phyloP scores from a whole-genome alignment of 2,888 invertebrate species.

The Acleris laterana region DNA sequence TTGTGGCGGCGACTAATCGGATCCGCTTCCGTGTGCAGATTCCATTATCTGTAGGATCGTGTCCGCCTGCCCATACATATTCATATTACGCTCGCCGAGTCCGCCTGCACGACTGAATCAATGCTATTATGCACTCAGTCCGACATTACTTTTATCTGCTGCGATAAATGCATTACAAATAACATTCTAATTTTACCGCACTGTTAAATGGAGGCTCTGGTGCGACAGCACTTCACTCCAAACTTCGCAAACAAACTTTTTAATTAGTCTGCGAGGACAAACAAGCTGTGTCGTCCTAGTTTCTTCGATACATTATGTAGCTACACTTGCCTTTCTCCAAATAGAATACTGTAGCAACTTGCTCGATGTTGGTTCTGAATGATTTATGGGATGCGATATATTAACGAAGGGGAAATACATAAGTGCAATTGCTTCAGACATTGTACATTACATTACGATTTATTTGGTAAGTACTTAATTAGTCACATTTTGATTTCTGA shows the following conservation, averaged over 20 bases:
- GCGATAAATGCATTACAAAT: slow-evolving; percentile 41
- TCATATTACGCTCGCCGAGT: slow-evolving; percentile 65
- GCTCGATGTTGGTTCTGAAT: slow-evolving; percentile 44
- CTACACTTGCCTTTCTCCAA: slow-evolving; percentile 58
- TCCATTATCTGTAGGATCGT: slow-evolving; percentile 77
- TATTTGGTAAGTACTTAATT: not conserved
- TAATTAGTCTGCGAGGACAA: slow-evolving; percentile 83
- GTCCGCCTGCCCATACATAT: slow-evolving; percentile 75
- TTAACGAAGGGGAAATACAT: slow-evolving; percentile 19
- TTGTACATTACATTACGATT: not conserved
- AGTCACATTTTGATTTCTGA: not conserved
- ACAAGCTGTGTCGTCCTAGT: slow-evolving; percentile 78
- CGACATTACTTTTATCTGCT: slow-evolving; percentile 35
- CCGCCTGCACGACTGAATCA: slow-evolving; percentile 58
- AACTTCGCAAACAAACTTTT: slow-evolving; percentile 81
- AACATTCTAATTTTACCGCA: slow-evolving; percentile 64
- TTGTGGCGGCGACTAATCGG: slow-evolving; percentile 73
- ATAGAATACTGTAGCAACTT: slow-evolving; percentile 51
- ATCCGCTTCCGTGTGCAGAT: slow-evolving; percentile 76
- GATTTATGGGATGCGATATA: slow-evolving; percentile 33
- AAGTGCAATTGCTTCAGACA: slow-evolving; percentile 13
- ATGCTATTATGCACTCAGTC: slow-evolving; percentile 55
- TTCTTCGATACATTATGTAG: slow-evolving; percentile 63
- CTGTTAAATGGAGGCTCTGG: slow-evolving; percentile 66
- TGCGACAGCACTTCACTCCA: slow-evolving; percentile 67